phyloP scores from a whole-genome alignment of 2,797 vertebrate genomes.

The Hypotaenidia okinawae region DNA sequence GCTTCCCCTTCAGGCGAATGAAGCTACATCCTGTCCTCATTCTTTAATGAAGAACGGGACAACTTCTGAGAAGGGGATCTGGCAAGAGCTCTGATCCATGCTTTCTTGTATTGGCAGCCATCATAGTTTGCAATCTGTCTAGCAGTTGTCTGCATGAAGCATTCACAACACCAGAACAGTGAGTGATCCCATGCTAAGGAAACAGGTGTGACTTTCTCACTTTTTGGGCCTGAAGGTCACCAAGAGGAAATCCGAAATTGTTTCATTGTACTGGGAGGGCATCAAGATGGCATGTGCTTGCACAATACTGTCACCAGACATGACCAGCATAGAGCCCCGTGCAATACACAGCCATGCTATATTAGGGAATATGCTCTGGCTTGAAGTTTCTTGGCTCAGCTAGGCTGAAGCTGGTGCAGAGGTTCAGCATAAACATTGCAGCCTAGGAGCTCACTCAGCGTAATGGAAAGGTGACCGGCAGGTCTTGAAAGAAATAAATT shows the following conservation, averaged over 20 bases:
- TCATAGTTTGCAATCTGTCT: neutral
- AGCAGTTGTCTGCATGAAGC: neutral
- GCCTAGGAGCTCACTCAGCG: neutral
- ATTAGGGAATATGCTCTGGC: neutral
- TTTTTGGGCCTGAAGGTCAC: neutral
- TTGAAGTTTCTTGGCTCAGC: neutral
- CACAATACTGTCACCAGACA: neutral
- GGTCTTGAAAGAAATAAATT: neutral
- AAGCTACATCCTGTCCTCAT: neutral
- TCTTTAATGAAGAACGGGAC: neutral
- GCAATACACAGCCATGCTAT: rapidly evolving
- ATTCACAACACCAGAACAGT: neutral
- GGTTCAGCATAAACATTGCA: rapidly evolving
- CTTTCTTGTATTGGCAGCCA: neutral
- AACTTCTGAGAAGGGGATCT: neutral
- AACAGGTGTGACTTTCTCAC: neutral
- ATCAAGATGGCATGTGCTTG: neutral
- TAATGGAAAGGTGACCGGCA: neutral
- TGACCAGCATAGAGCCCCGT: neutral
- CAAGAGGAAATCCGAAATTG: neutral
- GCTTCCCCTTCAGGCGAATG: neutral
- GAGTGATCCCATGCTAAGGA: neutral
- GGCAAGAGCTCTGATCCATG: neutral
- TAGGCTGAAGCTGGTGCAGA: neutral
- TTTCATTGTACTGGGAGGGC: neutral